Evolutionary conservation across 2,888 invertebrate species (phyloP).

Genomic region (Hyalella azteca): DNA sequence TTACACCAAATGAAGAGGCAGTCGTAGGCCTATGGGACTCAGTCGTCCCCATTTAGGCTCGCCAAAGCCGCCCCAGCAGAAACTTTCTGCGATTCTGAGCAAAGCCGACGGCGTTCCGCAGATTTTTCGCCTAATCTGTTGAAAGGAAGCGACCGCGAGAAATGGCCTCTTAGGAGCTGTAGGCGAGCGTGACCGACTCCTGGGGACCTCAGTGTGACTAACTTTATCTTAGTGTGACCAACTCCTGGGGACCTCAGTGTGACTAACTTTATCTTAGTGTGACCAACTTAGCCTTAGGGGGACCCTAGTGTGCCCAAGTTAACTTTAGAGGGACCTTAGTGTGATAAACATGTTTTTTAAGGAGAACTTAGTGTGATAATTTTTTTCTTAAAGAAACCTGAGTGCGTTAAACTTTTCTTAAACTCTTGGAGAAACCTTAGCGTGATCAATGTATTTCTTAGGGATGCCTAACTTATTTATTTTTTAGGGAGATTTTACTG

Average conservation of each 20-base stretch:
- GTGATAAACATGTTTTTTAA: no score
- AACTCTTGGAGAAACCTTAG: no score
- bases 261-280: no score
- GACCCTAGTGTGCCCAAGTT: background rate
- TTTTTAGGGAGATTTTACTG: no score
- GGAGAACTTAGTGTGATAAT: no score
- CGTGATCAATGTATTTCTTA: no score
- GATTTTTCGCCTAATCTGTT: slow-evolving; percentile 34
- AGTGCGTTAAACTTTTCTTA: no score
- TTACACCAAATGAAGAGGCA: slow-evolving; percentile 4
- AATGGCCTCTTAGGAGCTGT: background rate
- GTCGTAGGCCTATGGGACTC: slow-evolving; percentile 23
- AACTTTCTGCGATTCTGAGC: background rate
- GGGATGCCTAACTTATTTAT: no score
- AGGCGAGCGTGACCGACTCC: background rate
- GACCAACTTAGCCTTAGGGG: background rate
- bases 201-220: background rate
- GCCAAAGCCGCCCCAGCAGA: background rate
- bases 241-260: background rate
- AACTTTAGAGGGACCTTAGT: no score
- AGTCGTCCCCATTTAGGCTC: slow-evolving; percentile 7
- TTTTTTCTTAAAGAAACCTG: no score
- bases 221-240: no score
- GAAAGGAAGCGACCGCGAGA: slow-evolving; percentile 27
- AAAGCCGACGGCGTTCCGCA: background rate